A percentile compares a stretch with the other conserved stretches of the same genome.
phyloP scores from a whole-genome alignment of 2,888 invertebrate genomes.

The Heliothis peltigera region DNA sequence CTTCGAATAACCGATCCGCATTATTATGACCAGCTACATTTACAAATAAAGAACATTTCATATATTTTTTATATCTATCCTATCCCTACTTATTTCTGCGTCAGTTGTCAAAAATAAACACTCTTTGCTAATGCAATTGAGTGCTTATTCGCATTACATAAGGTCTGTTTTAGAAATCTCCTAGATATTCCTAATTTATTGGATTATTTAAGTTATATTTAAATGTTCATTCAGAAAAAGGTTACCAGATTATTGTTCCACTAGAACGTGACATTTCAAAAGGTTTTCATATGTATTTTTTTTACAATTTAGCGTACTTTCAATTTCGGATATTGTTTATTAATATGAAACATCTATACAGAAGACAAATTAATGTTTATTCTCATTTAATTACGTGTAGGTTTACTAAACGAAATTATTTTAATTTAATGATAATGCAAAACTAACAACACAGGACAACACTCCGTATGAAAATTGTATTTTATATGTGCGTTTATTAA shows the following conservation, averaged over 20 bases:
- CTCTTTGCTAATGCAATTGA: slow-evolving; percentile 4
- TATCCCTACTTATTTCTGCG: background rate
- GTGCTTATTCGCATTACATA: slow-evolving; percentile 17
- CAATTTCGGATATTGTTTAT: slow-evolving; percentile 4
- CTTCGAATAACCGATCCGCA: slow-evolving; percentile 29
- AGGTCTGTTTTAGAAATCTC: slow-evolving; percentile 17
- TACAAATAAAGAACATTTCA: slow-evolving; percentile 18
- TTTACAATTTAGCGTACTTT: background rate
- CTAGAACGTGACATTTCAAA: slow-evolving; percentile 10
- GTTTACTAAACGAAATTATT: slow-evolving; percentile 11
- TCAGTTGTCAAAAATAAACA: slow-evolving; percentile 1
- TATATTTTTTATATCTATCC: slow-evolving; percentile 6
- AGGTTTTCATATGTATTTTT: background rate
- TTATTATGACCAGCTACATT: slow-evolving; percentile 30
- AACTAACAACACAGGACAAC: no score
- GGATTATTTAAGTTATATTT: slow-evolving; percentile 17
- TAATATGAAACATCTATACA: background rate
- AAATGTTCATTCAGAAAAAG: slow-evolving; percentile 18
- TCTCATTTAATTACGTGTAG: slow-evolving; percentile 18
- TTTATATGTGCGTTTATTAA: slow-evolving; percentile 12
- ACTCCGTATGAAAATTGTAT: slow-evolving; percentile 10
- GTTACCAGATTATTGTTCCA: slow-evolving; percentile 17
- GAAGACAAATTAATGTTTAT: slow-evolving; percentile 12
- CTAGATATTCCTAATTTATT: slow-evolving; percentile 22
- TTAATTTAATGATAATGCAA: slow-evolving; percentile 10